Conservation (phyloP, 2,113 vertebrate genomes). For the Circaetus gallicus region DNA sequence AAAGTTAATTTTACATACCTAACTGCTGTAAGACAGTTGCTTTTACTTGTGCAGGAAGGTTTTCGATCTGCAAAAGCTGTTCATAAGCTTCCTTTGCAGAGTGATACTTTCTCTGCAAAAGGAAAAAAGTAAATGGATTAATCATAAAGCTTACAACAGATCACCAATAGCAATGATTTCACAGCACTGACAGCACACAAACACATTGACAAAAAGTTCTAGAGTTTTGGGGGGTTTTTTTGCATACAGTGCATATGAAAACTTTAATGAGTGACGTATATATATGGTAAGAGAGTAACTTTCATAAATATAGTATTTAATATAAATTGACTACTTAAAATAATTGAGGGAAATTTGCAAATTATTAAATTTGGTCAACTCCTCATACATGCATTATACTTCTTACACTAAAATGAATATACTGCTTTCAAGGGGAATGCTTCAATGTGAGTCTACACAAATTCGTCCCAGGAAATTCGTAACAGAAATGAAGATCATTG, state of each 20-base stretch:
- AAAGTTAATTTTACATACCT: constrained; percentile 80
- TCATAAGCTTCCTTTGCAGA: constrained; percentile 98
- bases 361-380: neutral
- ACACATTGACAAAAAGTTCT: constrained; percentile 20
- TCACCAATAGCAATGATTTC: constrained; percentile 48
- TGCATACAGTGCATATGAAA: constrained; percentile 64
- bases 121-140: constrained; percentile 58
- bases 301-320: neutral
- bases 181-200: constrained; percentile 59
- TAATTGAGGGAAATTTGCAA: neutral
- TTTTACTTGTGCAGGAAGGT: constrained; percentile 97
- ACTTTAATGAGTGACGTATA: neutral
- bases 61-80: constrained; percentile 92
- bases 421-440: neutral
- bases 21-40: constrained; percentile 96
- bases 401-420: neutral
- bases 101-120: constrained; percentile 91
- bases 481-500: neutral
- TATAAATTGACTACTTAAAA: neutral
- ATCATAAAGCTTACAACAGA: constrained; percentile 47
- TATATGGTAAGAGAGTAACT: neutral
- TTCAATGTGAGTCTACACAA: neutral
- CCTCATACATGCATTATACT: neutral
- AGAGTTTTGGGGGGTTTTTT: neutral
- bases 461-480: neutral